Evolutionary conservation across 2,888 invertebrate genomes (phyloP), one percentile per base, ranked within the genome.

Genomic region (Chaetogeoica ovagalla): DNA sequence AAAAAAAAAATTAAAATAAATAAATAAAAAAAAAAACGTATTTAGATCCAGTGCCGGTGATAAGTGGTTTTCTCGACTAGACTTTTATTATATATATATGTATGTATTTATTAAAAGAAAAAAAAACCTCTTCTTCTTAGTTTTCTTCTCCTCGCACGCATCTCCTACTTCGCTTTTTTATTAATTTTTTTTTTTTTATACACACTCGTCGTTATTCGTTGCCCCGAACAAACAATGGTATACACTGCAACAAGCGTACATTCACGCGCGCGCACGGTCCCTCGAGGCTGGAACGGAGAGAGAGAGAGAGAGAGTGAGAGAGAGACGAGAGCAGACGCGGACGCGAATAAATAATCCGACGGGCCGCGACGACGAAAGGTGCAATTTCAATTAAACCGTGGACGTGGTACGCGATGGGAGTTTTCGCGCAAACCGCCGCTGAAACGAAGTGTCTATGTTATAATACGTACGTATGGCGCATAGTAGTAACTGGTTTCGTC

Each of bases 41-140:
- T 77, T 70, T 62, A 77, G 77, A 69, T 70, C 69, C 69, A 37
- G 21, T 43, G 76, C 43, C 48, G 48, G 69, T 39, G 69, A 77
- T 70, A 77, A 77, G 77, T 77, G 77, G 77, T 77, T 77, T 77
- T 77, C 77, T 77, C 77, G 77, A 52, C 77, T 70, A 70, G 77
- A 70, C 77, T 76, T 65, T 69, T 75, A 59, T 66, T 75, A 23
- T 52, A 1, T 60, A 23, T 60, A 13, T 60, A 60, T 59, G 13
- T 72, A 43, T 19, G 4, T 48, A 13, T 55, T 69, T 30, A 21
- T 52, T n/a, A n/a, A n/a, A n/a, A n/a, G n/a, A n/a, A 37, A 17
- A 59, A 48, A 23, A 59, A 55, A 59, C 68, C 52, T 76, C 68
- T 66, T 65, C 75, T 23, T 19, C 66, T 66, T 13, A 57, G 6